Percentiles rank a stretch among this genome's conserved stretches.
phyloP scores from a whole-genome alignment of 2,113 vertebrate genomes.

The Elaphurus davidianus region DNA sequence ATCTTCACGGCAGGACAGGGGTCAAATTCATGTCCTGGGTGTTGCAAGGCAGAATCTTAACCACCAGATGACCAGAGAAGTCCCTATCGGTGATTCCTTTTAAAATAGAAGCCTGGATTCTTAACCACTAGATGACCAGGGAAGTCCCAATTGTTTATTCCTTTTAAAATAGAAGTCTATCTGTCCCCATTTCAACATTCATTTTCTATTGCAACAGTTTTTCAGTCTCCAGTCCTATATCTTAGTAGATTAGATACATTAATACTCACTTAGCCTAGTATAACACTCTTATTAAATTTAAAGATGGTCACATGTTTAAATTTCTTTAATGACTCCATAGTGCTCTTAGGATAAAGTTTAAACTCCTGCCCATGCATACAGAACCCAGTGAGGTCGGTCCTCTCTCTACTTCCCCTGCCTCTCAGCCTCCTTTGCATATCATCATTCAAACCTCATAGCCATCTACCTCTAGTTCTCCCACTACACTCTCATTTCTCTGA shows the following conservation, averaged over 20 bases:
- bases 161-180: neutral
- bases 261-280: neutral
- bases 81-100: neutral
- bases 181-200: neutral
- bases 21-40: neutral
- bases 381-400: neutral
- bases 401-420: neutral
- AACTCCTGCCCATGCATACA: neutral
- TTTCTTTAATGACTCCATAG: neutral
- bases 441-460: neutral
- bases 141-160: neutral
- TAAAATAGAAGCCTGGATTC: neutral
- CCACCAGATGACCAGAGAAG: neutral
- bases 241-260: neutral
- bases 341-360: neutral
- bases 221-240: neutral
- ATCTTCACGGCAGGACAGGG: neutral
- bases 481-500: neutral
- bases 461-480: neutral
- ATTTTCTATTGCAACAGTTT: neutral
- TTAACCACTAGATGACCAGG: neutral
- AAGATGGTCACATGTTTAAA: neutral
- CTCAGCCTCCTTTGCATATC: neutral
- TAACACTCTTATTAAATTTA: neutral
- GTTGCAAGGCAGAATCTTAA: neutral